These are phyloP conservation scores for Aselliscus stoliczkanus DNA, from an alignment of 2,797 vertebrate genomes.

Conservation along the genomic window DNA sequence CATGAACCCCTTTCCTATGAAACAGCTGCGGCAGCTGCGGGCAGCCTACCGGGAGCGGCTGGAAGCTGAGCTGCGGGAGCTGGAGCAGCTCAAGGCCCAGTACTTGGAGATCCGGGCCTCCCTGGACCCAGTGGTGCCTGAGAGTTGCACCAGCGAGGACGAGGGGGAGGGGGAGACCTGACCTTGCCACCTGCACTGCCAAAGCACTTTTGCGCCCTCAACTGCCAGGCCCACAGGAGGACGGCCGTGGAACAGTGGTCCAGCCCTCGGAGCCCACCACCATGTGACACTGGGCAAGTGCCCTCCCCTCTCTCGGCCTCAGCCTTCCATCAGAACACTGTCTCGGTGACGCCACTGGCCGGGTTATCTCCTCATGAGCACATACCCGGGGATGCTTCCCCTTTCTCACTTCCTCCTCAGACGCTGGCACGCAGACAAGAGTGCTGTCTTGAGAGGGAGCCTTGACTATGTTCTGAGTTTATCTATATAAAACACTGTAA, in stretches of 20 bases:
- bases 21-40: slow-evolving; percentile 87
- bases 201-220: background rate
- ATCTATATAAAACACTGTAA: background rate
- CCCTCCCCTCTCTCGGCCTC: background rate
- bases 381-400: background rate
- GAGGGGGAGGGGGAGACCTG: slow-evolving; percentile 81
- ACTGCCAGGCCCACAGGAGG: background rate
- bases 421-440: background rate
- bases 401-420: background rate
- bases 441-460: background rate
- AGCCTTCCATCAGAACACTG: background rate
- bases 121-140: slow-evolving; percentile 75
- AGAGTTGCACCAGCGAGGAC: slow-evolving; percentile 86
- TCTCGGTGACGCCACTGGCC: background rate
- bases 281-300: background rate
- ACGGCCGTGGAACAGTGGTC: background rate
- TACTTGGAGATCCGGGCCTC: slow-evolving; percentile 82
- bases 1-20: slow-evolving; percentile 94
- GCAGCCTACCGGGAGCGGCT: slow-evolving; percentile 86
- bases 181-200: background rate
- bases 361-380: background rate
- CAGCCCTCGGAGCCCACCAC: background rate
- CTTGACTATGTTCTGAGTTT: background rate
- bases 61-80: slow-evolving; percentile 86
- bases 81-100: slow-evolving; percentile 88